Conservation (phyloP, 2,797 vertebrate species). For the Phaenicophaeus curvirostris region DNA sequence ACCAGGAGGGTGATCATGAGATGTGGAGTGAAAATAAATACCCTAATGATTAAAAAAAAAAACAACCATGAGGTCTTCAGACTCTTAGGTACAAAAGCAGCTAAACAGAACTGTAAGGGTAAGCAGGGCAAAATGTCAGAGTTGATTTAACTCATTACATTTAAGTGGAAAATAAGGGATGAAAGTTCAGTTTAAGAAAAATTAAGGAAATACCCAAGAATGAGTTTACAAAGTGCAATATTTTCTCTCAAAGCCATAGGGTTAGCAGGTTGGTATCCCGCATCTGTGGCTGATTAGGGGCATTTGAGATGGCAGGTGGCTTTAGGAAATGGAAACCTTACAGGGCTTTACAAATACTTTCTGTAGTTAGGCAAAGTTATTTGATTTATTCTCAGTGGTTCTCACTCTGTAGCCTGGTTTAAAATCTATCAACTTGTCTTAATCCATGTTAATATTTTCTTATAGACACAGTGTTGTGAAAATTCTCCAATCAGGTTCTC, state of each 20-base stretch:
- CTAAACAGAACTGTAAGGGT: constrained; percentile 75
- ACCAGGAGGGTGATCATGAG: background rate
- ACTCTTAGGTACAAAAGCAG: constrained; percentile 82
- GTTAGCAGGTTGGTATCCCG: constrained; percentile 85
- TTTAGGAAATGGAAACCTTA: constrained; percentile 76
- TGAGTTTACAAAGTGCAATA: constrained; percentile 80
- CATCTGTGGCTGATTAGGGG: constrained; percentile 92
- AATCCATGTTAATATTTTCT: constrained; percentile 69
- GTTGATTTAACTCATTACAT: constrained; percentile 78
- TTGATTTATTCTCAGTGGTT: constrained; percentile 68
- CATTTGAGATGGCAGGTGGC: constrained; percentile 80
- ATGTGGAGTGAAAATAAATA: background rate
- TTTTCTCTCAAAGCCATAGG: constrained; percentile 82
- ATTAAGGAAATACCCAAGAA: constrained; percentile 89
- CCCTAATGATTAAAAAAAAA: constrained; percentile 73
- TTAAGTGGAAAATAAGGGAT: constrained; percentile 77
- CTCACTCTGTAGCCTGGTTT: constrained; percentile 47
- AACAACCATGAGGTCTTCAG: constrained; percentile 64
- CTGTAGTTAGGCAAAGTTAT: constrained; percentile 65
- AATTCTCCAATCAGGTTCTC: constrained; percentile 44
- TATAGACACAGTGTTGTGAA: constrained; percentile 48
- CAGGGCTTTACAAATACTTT: constrained; percentile 78
- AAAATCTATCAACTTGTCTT: constrained; percentile 71
- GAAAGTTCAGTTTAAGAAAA: constrained; percentile 82
- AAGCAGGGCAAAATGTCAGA: constrained; percentile 72